Evolutionary conservation across 2,888 invertebrate species (phyloP).

Genomic region (Malacosoma neustria): DNA sequence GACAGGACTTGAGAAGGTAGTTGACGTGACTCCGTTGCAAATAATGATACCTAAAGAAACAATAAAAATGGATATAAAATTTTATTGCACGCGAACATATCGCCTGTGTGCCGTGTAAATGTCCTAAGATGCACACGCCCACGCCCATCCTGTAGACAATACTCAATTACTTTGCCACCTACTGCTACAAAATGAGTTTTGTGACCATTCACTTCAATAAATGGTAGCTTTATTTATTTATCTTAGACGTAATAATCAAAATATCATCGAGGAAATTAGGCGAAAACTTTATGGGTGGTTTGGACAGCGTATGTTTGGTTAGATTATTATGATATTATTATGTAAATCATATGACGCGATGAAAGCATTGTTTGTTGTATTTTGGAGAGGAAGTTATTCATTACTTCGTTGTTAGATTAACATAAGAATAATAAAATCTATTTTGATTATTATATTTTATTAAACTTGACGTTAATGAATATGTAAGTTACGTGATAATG

Average conservation of each 20-base stretch:
- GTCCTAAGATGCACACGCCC: conserved; percentile 1
- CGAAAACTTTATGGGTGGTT: conserved; percentile 1
- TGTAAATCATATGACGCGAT: neutral
- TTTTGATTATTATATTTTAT: too few species aligned
- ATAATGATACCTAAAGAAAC: too few species aligned
- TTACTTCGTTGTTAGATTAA: neutral
- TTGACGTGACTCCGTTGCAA: too few species aligned
- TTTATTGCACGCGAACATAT: neutral
- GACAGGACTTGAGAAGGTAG: too few species aligned
- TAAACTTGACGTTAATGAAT: too few species aligned
- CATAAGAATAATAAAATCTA: neutral
- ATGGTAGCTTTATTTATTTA: conserved; percentile 29
- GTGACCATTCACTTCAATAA: conserved; percentile 22
- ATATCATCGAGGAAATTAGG: neutral
- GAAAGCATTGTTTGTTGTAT: conserved; percentile 10
- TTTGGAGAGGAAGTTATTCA: neutral
- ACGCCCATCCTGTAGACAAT: conserved; percentile 37
- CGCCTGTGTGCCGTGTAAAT: neutral
- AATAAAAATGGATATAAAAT: too few species aligned
- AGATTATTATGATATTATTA: neutral
- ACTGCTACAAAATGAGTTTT: conserved; percentile 30
- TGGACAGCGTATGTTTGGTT: neutral
- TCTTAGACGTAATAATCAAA: conserved; percentile 8
- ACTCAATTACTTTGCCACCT: conserved; percentile 56
- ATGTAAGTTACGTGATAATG: too few species aligned